Conservation (phyloP, 2,797 vertebrate genomes). For the Chelonia mydas region DNA sequence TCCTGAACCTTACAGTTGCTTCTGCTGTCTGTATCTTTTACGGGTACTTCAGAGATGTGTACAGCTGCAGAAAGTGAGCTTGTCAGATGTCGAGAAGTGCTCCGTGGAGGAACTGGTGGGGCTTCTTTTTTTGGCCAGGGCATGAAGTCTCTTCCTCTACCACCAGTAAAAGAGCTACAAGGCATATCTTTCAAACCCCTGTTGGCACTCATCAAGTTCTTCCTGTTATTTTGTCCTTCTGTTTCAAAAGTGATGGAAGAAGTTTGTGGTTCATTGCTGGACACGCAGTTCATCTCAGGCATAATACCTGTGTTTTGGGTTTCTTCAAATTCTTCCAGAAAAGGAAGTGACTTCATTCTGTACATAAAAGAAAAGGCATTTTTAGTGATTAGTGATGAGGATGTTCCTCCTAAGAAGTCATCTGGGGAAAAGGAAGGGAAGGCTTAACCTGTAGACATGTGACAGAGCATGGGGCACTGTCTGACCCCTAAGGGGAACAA, state of each 20-base stretch:
- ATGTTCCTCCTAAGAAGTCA: not conserved
- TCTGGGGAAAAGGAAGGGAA: not conserved
- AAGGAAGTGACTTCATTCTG: constrained; percentile 83
- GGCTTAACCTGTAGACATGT: not conserved
- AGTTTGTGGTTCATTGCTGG: constrained; percentile 73
- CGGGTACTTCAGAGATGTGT: constrained; percentile 78
- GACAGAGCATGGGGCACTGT: not conserved
- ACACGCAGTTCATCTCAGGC: constrained; percentile 43
- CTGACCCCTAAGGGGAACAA: not conserved
- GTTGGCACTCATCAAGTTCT: constrained; percentile 73
- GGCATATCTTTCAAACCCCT: constrained; percentile 52
- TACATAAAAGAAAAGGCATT: constrained; percentile 46
- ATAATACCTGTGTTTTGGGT: constrained; percentile 65
- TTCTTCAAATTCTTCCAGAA: constrained; percentile 76
- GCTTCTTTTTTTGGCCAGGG: constrained; percentile 77
- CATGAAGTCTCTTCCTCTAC: constrained; percentile 69
- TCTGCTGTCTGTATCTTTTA: constrained; percentile 77
- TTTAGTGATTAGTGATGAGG: constrained; percentile 14
- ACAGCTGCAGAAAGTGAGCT: constrained; percentile 72
- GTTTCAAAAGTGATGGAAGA: constrained; percentile 80
- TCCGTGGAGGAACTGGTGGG: constrained; percentile 90
- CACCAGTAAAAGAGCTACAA: constrained; percentile 55
- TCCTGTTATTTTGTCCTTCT: constrained; percentile 84
- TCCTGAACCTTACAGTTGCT: constrained; percentile 65
- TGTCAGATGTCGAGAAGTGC: constrained; percentile 90